phyloP scores from a whole-genome alignment of 1,140 invertebrate genomes.

The Galleria mellonella region DNA sequence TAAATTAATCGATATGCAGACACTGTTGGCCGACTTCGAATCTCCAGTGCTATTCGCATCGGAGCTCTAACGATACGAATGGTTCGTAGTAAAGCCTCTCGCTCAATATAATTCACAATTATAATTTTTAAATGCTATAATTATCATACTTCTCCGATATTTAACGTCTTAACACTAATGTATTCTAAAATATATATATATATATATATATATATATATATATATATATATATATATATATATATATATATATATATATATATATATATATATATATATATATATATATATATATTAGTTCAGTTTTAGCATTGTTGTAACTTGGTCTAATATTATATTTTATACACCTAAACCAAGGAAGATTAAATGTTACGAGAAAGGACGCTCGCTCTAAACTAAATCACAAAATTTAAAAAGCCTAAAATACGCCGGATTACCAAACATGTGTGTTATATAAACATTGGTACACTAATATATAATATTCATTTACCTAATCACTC shows the following conservation, averaged over 20 bases:
- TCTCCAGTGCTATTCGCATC: too few species aligned
- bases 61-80: background rate
- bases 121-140: conserved; percentile 27
- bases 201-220: conserved; percentile 2
- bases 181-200: too few species aligned
- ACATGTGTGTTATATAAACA: conserved; percentile 7
- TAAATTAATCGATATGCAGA: too few species aligned
- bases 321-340: conserved; percentile 20
- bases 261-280: background rate
- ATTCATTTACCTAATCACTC: background rate
- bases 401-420: conserved; percentile 29
- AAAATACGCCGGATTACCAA: conserved; percentile 14
- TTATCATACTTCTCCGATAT: background rate
- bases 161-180: too few species aligned
- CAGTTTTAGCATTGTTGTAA: too few species aligned
- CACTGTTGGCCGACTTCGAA: too few species aligned
- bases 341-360: conserved; percentile 35
- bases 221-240: conserved; percentile 1
- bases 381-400: conserved; percentile 27
- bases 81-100: conserved; percentile 23
- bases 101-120: conserved; percentile 29
- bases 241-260: conserved; percentile 7
- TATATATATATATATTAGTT: conserved; percentile 16
- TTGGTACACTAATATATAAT: too few species aligned
- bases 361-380: conserved; percentile 18